These are phyloP conservation scores for Hemibagrus guttatus DNA, from an alignment of 2,797 vertebrate species.

Conservation along the genomic window DNA sequence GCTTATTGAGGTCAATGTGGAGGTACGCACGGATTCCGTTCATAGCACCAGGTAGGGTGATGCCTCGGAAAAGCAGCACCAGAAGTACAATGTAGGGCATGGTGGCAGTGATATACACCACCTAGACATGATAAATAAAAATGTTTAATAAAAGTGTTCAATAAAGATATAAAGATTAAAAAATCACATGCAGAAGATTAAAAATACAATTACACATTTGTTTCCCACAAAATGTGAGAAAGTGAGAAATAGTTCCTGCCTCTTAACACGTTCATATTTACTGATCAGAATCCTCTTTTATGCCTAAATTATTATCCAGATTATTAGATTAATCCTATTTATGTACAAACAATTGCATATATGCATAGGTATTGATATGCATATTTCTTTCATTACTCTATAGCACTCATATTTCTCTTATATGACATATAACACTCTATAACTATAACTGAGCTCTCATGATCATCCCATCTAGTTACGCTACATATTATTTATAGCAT, in stretches of 20 bases:
- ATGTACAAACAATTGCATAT: neutral
- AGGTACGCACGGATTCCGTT: constrained; percentile 93
- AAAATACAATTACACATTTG: too few relatives aligned
- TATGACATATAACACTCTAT: too few relatives aligned
- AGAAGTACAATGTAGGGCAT: constrained; percentile 95
- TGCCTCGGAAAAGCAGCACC: constrained; percentile 90
- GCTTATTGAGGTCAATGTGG: constrained; percentile 87
- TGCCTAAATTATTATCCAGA: neutral
- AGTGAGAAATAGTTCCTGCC: neutral
- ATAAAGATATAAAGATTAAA: neutral
- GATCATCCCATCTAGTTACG: neutral
- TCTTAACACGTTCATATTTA: neutral
- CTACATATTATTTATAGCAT: neutral
- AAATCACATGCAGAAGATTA: neutral
- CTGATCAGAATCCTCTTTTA: neutral
- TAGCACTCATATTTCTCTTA: too few relatives aligned
- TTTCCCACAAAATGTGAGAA: neutral
- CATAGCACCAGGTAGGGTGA: constrained; percentile 91
- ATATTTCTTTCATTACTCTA: too few relatives aligned
- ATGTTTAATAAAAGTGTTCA: neutral
- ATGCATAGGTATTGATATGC: too few relatives aligned
- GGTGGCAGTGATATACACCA: constrained; percentile 98
- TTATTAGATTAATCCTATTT: neutral
- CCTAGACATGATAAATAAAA: constrained; percentile 70
- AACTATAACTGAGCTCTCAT: too few relatives aligned